Evolutionary conservation across 2,888 invertebrate genomes (phyloP), one percentile per base, ranked within the genome.

Genomic region (Augochlorella aurata): DNA sequence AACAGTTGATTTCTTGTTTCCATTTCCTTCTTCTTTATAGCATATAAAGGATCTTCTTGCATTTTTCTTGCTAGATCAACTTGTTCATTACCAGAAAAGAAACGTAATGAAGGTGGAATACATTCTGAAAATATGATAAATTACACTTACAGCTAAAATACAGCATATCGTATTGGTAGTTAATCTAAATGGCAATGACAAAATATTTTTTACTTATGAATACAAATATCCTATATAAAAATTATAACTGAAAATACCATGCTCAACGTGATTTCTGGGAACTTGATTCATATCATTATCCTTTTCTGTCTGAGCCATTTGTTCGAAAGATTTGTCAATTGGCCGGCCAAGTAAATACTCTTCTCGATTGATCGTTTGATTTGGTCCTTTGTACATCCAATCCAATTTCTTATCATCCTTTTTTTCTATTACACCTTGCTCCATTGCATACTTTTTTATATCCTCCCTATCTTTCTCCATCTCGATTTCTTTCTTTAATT

Each of bases 21-120:
- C 92, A 98, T 96, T 94, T 99, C 98, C 76, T 97, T 96, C 91
- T 98, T 97, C 90, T 97, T 97, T 10, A 99, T 98, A 4, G 97
- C 95, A 92, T 98, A 96, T 58, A 99, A 94, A 0, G 99, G 99
- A 94, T 99, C 99, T 93, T 99, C 99, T 92, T 98, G 96, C 84
- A 98, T 95, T 94, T 99, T 99, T 29, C 98, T 95, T 67, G 96
- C 96, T 90, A 98, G 95, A 93, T 99, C 98, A 16, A 98, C 97
- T 94, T 97, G 96, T 74, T 96, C 95, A 44, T 95, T 95, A 3
- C 94, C 94, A 49, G 94, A 94, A 79, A 95, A 94, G 73, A 94
- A 95, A 61, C 96, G 93, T 86, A 96, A 95, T 0, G 96, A 96
- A 71, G 96, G 97, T n/a, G 97, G 97, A 74, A 97, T 96, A 86